A percentile compares a stretch with the other conserved stretches of the same genome.
Conservation (phyloP, 2,113 vertebrate species). For the Platanista minor region DNA sequence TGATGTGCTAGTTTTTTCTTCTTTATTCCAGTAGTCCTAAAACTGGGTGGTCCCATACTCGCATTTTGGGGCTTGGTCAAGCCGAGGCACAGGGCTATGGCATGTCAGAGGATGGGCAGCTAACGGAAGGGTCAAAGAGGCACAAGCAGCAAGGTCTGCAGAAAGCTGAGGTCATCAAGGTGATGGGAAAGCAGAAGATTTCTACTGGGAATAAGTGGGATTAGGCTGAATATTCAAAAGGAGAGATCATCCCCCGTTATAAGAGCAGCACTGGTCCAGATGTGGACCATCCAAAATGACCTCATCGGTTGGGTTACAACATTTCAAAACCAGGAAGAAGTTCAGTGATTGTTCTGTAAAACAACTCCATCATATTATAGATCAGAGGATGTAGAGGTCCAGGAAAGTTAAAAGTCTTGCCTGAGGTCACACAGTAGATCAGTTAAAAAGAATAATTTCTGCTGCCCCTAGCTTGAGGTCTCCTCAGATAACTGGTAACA, state of each 20-base stretch:
- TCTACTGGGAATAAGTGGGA: neutral
- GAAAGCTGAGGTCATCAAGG: neutral
- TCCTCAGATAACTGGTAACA: neutral
- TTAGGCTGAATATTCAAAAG: neutral
- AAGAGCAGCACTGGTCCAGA: neutral
- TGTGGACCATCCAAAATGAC: neutral
- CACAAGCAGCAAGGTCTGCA: neutral
- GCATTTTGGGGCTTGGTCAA: neutral
- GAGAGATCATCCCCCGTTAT: neutral
- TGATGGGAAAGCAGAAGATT: neutral
- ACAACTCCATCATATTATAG: neutral
- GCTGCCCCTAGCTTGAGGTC: neutral
- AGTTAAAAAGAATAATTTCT: neutral
- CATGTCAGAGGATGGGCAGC: neutral
- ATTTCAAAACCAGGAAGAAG: neutral
- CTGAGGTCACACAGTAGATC: neutral
- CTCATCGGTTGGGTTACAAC: neutral
- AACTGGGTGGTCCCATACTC: neutral
- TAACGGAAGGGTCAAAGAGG: neutral
- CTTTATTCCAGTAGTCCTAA: neutral
- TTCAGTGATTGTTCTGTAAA: neutral
- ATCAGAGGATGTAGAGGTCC: neutral
- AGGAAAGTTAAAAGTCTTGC: neutral
- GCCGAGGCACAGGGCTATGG: neutral
- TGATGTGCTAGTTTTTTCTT: neutral